These are phyloP conservation scores for Xiphorhynchus elegans DNA, from an alignment of 2,113 vertebrate genomes.

Conservation along the genomic window DNA sequence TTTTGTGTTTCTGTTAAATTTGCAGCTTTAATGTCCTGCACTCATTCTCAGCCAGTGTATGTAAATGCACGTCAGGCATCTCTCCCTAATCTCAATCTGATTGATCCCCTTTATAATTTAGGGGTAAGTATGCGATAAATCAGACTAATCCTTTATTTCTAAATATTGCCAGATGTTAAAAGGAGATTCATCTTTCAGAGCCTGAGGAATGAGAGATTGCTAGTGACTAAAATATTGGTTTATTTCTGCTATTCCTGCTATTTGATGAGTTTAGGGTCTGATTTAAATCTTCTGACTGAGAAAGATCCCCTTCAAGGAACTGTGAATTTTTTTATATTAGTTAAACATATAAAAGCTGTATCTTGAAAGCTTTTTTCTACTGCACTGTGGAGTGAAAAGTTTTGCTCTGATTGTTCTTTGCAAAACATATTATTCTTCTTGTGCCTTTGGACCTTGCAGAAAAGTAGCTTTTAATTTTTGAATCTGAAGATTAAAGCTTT, in stretches of 20 bases:
- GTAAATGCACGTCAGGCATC: constrained; percentile 60
- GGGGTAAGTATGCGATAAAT: constrained; percentile 70
- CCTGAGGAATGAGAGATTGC: neutral
- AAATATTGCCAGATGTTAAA: neutral
- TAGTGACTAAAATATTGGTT: neutral
- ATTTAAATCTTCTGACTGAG: neutral
- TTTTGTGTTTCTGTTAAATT: constrained; percentile 57
- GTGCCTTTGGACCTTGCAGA: neutral
- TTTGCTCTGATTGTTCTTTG: neutral
- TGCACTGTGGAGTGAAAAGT: neutral
- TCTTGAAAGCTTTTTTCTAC: neutral
- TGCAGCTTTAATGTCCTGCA: constrained; percentile 15
- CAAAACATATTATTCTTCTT: neutral
- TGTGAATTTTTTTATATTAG: neutral
- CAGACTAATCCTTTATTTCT: neutral
- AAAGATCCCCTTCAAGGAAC: neutral
- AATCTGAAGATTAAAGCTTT: neutral
- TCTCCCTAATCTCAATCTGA: constrained; percentile 59
- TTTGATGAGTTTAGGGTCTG: neutral
- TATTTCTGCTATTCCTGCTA: neutral
- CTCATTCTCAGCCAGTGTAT: constrained; percentile 39
- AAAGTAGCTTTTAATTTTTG: neutral
- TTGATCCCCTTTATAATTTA: constrained; percentile 48
- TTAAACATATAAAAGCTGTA: neutral
- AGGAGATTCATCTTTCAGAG: neutral